phyloP scores from a whole-genome alignment of 2,797 vertebrate genomes.

The Sphaeramia orbicularis region DNA sequence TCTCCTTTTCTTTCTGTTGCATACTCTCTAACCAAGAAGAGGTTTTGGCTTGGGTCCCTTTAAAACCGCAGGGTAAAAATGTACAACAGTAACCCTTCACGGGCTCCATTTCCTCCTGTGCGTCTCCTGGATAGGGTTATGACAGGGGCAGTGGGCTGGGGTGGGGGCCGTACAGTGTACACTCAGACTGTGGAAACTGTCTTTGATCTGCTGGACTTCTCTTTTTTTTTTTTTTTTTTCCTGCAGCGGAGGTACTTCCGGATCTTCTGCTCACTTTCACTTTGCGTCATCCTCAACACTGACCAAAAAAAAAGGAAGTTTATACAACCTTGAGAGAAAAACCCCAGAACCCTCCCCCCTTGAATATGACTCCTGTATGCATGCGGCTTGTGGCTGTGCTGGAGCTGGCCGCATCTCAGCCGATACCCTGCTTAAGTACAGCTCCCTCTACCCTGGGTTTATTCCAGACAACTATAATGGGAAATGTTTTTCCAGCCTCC shows the following conservation, averaged over 20 bases:
- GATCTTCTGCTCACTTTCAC: conserved; percentile 28
- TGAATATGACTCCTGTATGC: conserved; percentile 30
- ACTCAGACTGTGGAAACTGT: conserved; percentile 22
- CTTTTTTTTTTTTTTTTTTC: too few relatives aligned
- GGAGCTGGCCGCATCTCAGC: conserved; percentile 55
- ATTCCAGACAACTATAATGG: conserved; percentile 73
- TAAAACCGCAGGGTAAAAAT: conserved; percentile 71
- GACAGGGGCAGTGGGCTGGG: conserved; percentile 35
- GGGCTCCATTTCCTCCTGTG: conserved; percentile 48
- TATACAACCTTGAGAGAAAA: conserved; percentile 35
- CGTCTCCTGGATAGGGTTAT: conserved; percentile 52
- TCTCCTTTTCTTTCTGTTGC: conserved; percentile 29
- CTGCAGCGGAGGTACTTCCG: conserved; percentile 3
- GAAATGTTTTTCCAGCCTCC: conserved; percentile 77
- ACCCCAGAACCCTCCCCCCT: conserved; percentile 1
- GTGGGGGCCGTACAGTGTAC: conserved; percentile 25
- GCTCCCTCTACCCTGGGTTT: conserved; percentile 36
- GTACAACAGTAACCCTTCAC: conserved; percentile 64
- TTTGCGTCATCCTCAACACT: conserved; percentile 30
- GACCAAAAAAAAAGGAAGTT: conserved; percentile 39
- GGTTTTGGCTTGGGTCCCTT: conserved; percentile 49
- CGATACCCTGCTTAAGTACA: conserved; percentile 53
- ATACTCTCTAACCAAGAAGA: conserved; percentile 39
- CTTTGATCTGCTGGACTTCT: conserved; percentile 48
- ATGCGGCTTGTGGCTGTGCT: conserved; percentile 53